A percentile compares a stretch with the other conserved stretches of the same genome.
Evolutionary conservation across 2,888 invertebrate species (phyloP).

Genomic region (Polylopha cassiicola): DNA sequence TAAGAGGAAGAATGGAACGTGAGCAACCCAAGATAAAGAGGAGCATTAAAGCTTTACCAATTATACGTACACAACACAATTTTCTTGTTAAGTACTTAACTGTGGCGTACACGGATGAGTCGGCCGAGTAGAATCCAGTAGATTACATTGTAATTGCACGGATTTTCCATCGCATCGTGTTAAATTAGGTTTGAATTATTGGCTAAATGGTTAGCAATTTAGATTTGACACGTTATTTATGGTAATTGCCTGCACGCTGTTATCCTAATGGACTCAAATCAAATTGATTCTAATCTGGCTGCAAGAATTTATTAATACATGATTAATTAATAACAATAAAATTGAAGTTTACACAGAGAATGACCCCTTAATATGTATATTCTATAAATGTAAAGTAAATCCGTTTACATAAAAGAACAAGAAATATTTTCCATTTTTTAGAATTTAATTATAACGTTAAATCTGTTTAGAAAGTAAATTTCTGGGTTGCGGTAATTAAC

Average conservation of each 20-base stretch:
- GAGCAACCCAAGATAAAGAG: no score
- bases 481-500: conserved; percentile 12
- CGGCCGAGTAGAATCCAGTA: conserved; percentile 12
- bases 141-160: conserved; percentile 17
- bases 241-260: conserved; percentile 22
- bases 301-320: conserved; percentile 20
- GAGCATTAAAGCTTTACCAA: no score
- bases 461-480: conserved; percentile 11
- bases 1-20: no score
- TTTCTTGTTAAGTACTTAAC: no score
- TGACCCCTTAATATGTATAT: neutral
- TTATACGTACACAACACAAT: no score
- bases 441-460: conserved; percentile 13
- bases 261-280: conserved; percentile 23
- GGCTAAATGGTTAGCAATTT: conserved; percentile 23
- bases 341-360: conserved; percentile 1
- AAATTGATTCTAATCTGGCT: conserved; percentile 22
- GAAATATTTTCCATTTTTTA: conserved; percentile 4
- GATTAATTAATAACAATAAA: conserved; percentile 12
- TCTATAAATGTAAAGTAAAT: neutral
- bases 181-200: conserved; percentile 24
- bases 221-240: conserved; percentile 23
- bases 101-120: no score
- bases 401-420: neutral
- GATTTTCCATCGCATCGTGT: conserved; percentile 19